A percentile compares a stretch with the other conserved stretches of the same genome.
Conservation (phyloP, 2,888 invertebrate species). For the Limnephilus lunatus region DNA sequence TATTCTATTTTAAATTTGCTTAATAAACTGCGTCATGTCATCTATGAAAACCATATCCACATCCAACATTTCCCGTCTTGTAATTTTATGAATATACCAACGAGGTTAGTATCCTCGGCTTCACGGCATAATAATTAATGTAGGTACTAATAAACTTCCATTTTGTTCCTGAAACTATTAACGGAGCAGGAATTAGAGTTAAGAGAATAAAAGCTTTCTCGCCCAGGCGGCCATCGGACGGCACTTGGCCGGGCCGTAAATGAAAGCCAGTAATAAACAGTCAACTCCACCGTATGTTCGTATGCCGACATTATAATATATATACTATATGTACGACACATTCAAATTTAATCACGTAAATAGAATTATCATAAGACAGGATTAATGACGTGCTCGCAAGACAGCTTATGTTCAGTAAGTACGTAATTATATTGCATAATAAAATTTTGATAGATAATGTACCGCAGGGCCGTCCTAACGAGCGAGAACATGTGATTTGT, state of each 20-base stretch:
- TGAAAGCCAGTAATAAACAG: slow-evolving; percentile 35
- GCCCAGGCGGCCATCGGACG: slow-evolving; percentile 49
- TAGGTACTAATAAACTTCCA: slow-evolving; percentile 56
- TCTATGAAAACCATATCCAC: not conserved
- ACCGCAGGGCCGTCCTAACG: not conserved
- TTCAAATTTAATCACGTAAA: not conserved
- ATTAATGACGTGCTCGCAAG: not conserved
- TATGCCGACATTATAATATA: not conserved
- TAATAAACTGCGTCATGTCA: not conserved
- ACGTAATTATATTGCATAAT: not conserved
- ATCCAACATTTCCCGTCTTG: not conserved
- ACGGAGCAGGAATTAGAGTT: slow-evolving; percentile 56
- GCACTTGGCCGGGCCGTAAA: slow-evolving; percentile 54
- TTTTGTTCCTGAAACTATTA: slow-evolving; percentile 57
- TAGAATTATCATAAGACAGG: not conserved
- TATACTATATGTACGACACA: not conserved
- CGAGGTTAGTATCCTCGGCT: slow-evolving; percentile 46
- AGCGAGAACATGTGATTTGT: not conserved
- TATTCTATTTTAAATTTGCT: too few relatives aligned
- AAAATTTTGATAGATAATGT: not conserved
- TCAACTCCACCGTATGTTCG: slow-evolving; percentile 3
- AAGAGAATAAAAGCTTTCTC: slow-evolving; percentile 57
- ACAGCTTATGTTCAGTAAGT: not conserved
- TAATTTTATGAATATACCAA: slow-evolving; percentile 8
- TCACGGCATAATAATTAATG: slow-evolving; percentile 56